Conservation (phyloP, 2,888 invertebrate genomes). For the Epiblema foenella region DNA sequence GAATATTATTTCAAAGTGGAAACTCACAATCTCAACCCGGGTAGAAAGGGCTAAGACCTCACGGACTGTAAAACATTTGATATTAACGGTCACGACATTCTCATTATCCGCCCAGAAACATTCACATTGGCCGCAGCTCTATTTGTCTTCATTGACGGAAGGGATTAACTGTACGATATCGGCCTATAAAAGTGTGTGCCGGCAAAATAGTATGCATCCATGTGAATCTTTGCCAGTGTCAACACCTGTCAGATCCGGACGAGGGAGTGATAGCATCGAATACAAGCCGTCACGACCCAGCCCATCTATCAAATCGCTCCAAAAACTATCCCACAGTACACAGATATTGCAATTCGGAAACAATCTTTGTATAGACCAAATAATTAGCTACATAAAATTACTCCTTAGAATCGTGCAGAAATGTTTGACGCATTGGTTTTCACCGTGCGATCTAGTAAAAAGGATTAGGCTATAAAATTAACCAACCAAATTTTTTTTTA, state of each 20-base stretch:
- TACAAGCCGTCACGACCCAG: conserved; percentile 58
- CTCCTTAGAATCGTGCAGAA: neutral
- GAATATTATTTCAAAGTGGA: too few species aligned
- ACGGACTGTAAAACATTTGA: too few species aligned
- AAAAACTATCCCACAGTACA: conserved; percentile 66
- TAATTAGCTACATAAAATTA: neutral
- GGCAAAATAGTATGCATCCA: conserved; percentile 2
- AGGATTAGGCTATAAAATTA: too few species aligned
- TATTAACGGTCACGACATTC: too few species aligned
- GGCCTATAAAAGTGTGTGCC: neutral
- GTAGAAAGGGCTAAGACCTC: too few species aligned
- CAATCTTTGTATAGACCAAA: neutral
- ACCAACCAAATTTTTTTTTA: too few species aligned
- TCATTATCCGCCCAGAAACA: too few species aligned
- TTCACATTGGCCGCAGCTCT: too few species aligned
- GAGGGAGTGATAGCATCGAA: conserved; percentile 31
- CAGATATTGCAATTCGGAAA: conserved; percentile 11
- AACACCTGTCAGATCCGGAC: conserved; percentile 41
- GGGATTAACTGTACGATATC: neutral
- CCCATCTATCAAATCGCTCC: conserved; percentile 75
- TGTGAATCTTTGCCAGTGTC: conserved; percentile 31
- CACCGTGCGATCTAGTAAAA: too few species aligned
- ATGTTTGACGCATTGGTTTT: neutral
- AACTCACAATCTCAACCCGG: too few species aligned
- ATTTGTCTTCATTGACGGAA: too few species aligned